These are phyloP conservation scores for Pseudorasbora parva DNA, from an alignment of 2,113 vertebrate genomes.

Conservation along the genomic window DNA sequence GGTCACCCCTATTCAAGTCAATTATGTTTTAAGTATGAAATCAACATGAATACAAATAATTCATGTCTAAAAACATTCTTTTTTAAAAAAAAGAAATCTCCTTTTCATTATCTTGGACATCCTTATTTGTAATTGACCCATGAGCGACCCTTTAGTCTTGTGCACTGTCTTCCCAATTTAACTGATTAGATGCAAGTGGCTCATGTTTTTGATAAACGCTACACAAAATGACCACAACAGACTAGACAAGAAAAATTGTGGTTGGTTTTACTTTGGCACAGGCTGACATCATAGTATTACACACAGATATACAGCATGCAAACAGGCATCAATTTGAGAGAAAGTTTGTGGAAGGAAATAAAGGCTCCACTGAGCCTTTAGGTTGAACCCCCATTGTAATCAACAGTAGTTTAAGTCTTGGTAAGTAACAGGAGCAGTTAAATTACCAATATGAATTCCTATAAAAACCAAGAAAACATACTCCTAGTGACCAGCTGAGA, in stretches of 20 bases:
- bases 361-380: not conserved
- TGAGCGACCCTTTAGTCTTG: not conserved
- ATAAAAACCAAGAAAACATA: conserved; percentile 23
- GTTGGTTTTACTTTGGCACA: not conserved
- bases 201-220: not conserved
- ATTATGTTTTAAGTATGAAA: not conserved
- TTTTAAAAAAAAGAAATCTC: not conserved
- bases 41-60: not conserved
- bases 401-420: not conserved
- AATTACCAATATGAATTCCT: not conserved
- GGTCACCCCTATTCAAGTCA: no score
- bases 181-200: not conserved
- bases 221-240: not conserved
- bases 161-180: not conserved
- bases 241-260: conserved; percentile 19
- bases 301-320: not conserved
- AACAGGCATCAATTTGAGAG: conserved; percentile 1
- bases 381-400: not conserved
- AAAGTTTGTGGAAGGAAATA: conserved; percentile 23
- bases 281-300: not conserved
- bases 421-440: conserved; percentile 25
- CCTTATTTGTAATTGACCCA: not conserved
- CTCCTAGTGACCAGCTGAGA: not conserved
- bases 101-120: not conserved
- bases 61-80: not conserved